Base-by-base conservation (phyloP, 2,113 vertebrate species). In the Campylorhamphus procurvoides region DNA sequence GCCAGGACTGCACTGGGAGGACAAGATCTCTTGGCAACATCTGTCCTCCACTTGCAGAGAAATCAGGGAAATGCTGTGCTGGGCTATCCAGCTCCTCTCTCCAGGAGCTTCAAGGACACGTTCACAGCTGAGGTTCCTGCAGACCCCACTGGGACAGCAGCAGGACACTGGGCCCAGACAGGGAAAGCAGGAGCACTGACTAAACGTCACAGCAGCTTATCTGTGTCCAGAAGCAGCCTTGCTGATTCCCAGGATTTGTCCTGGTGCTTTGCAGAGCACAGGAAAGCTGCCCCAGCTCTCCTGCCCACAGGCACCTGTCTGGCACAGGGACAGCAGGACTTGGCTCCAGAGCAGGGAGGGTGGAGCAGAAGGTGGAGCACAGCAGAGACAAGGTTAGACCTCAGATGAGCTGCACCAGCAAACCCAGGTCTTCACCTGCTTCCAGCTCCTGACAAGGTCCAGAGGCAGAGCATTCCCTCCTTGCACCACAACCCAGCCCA, bases 241-340 rank as follows among this genome's bases (percentile, higher is more conserved):
- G 44, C 35, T 7, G 17, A 59, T 79, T 33, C 71, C 76, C 73
- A 76, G 74, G 46, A 15, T 27, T 19, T 60, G 37, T n/a, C 42
- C 18, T 0, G 0, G 40, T 50, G 40, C 50, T 60, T 8, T 1
- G 1, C 0, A 55, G 71, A 1, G 9, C 37, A 4, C 22, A 18
- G 68, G 44, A 77, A 77, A 63, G 14, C 44, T 4, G 20, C 1
- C 28, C 20, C 63, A 53, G 44, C 23, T 29, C 8, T 6, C 23
- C 64, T 10, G n/a, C 44, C 46, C 3, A 0, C 22, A 9, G 15
- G 28, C 37, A 33, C 8, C 55, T 0, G 0, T 62, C 47, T 17
- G 53, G 56, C 7, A 0, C 0, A 1, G 35, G 25, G 90, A 86
- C 5, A 33, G 60, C 52, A 60, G 66, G 49, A 14, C 50, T 18